These are phyloP conservation scores for Cepaea hortensis DNA, from an alignment of 2,888 invertebrate species.

Conservation along the genomic window DNA sequence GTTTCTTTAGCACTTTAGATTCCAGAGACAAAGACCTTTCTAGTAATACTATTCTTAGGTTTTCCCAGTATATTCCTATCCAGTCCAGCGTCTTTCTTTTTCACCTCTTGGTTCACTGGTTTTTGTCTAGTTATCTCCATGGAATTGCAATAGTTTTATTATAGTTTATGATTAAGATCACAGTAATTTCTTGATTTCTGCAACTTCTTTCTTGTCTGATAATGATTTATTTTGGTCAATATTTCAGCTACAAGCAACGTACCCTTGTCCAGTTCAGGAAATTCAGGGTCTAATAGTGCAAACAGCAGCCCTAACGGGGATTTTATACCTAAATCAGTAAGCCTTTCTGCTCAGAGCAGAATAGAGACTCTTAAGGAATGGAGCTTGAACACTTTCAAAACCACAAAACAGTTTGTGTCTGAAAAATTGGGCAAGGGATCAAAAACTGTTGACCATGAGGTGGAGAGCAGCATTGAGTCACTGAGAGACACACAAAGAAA, in stretches of 20 bases:
- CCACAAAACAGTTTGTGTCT: slow-evolving; percentile 95
- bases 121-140: too few relatives aligned
- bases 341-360: slow-evolving; percentile 68
- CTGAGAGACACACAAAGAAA: slow-evolving; percentile 95
- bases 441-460: slow-evolving; percentile 82
- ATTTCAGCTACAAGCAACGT: slow-evolving; percentile 67
- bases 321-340: slow-evolving; percentile 66
- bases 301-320: slow-evolving; percentile 66
- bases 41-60: too few relatives aligned
- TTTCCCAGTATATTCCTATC: too few relatives aligned
- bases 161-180: too few relatives aligned
- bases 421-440: slow-evolving; percentile 90
- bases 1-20: too few relatives aligned
- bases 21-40: too few relatives aligned
- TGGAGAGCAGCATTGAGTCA: slow-evolving; percentile 94
- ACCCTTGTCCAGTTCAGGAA: slow-evolving; percentile 58
- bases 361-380: slow-evolving; percentile 94
- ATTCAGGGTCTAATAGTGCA: slow-evolving; percentile 32
- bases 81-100: too few relatives aligned
- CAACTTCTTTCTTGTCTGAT: not conserved
- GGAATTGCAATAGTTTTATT: too few relatives aligned
- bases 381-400: slow-evolving; percentile 98
- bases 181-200: not conserved
- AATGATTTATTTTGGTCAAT: not conserved
- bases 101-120: too few relatives aligned